phyloP scores from a whole-genome alignment of 2,113 vertebrate genomes.

The Excalfactoria chinensis region DNA sequence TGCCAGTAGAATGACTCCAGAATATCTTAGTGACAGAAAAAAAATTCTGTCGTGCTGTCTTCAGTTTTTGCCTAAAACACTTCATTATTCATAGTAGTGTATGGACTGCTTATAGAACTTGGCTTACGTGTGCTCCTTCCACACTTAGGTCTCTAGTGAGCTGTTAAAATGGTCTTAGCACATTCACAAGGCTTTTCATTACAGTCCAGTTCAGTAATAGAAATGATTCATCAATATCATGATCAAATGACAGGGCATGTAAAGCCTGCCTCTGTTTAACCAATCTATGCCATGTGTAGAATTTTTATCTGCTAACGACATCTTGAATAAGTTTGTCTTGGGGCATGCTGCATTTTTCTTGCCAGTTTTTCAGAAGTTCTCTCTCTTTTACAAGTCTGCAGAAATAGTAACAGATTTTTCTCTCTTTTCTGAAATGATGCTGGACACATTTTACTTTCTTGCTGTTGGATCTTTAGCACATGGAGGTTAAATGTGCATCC shows the following conservation, averaged over 20 bases:
- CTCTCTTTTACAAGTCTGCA: constrained; percentile 64
- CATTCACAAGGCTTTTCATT: constrained; percentile 78
- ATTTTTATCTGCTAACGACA: constrained; percentile 71
- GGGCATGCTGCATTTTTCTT: constrained; percentile 66
- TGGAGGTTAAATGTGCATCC: constrained; percentile 49
- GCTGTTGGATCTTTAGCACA: not conserved
- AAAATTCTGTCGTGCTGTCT: constrained; percentile 34
- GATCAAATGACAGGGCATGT: constrained; percentile 64
- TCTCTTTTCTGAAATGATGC: constrained; percentile 34
- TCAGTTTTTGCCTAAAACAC: constrained; percentile 37
- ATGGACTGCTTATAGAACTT: constrained; percentile 50
- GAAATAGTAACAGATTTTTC: constrained; percentile 64
- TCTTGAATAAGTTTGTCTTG: constrained; percentile 78
- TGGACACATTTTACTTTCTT: constrained; percentile 50
- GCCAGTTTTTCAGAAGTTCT: constrained; percentile 54
- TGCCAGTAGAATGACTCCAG: constrained; percentile 21
- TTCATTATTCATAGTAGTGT: constrained; percentile 72
- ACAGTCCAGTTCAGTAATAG: constrained; percentile 68
- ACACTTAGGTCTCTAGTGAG: constrained; percentile 76
- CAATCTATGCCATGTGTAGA: constrained; percentile 39
- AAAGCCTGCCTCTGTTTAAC: constrained; percentile 66
- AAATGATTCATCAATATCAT: constrained; percentile 77
- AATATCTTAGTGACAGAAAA: constrained; percentile 55
- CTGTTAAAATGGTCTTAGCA: constrained; percentile 76
- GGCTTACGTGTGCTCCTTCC: constrained; percentile 67